These are phyloP conservation scores for Lophura swinhoii DNA, from an alignment of 2,797 vertebrate species.

Conservation along the genomic window DNA sequence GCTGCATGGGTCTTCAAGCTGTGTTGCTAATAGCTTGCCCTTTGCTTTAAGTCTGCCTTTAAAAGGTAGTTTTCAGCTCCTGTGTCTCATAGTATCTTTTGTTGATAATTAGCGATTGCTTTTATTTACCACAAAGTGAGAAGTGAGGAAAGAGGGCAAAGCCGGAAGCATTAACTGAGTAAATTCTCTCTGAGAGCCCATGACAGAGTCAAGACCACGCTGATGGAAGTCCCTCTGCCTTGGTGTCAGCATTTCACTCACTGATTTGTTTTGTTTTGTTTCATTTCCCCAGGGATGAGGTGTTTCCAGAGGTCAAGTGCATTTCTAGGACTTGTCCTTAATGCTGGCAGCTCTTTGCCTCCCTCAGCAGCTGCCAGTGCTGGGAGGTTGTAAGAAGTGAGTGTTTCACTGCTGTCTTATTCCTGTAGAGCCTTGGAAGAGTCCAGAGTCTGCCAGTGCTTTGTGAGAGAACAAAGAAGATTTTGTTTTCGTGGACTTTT, in stretches of 20 bases:
- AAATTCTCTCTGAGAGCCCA: not conserved
- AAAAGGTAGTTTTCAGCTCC: conserved; percentile 8
- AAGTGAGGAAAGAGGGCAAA: conserved; percentile 9
- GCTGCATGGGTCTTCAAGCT: conserved; percentile 16
- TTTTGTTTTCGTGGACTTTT: not conserved
- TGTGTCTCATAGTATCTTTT: not conserved
- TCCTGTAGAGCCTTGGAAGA: not conserved
- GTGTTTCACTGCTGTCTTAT: not conserved
- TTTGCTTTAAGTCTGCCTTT: conserved; percentile 18
- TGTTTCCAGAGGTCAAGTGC: not conserved
- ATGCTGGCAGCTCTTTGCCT: not conserved
- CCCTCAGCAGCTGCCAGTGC: not conserved
- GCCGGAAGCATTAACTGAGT: not conserved
- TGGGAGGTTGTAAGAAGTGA: not conserved
- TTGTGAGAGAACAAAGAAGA: not conserved
- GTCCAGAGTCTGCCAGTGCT: not conserved
- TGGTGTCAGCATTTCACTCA: accelerated
- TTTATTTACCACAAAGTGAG: not conserved
- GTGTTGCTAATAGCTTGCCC: conserved; percentile 12
- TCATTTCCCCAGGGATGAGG: not conserved
- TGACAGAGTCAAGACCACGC: not conserved
- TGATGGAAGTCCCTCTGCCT: accelerated
- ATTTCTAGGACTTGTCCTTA: not conserved
- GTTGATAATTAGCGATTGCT: conserved; percentile 5
- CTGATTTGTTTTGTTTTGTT: not conserved